These are phyloP conservation scores for Drosophila setosimentum DNA, from an alignment of 2,888 invertebrate genomes.

Conservation along the genomic window DNA sequence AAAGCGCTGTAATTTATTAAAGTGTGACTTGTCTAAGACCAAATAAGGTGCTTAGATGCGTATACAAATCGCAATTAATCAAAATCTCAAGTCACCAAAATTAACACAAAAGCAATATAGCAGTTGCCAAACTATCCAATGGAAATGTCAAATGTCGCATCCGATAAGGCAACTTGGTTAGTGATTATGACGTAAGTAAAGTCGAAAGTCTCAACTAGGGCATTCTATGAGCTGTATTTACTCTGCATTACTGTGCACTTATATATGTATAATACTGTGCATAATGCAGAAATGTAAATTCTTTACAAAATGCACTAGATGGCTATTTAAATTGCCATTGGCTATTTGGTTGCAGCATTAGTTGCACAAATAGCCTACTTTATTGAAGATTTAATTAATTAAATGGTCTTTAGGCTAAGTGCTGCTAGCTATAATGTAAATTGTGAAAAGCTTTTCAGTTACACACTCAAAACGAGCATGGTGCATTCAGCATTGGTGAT, in stretches of 20 bases:
- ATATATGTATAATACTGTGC: not conserved
- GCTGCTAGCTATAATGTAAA: not conserved
- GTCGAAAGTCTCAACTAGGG: not conserved
- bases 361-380: not conserved
- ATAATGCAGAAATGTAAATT: not conserved
- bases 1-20: not conserved
- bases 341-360: not conserved
- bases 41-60: not conserved
- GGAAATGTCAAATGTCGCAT: not conserved
- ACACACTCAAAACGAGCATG: not conserved
- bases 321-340: not conserved
- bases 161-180: not conserved
- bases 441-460: not conserved
- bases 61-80: not conserved
- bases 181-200: not conserved
- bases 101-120: not conserved
- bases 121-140: not conserved
- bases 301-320: not conserved
- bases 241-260: not conserved
- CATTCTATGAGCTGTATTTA: not conserved
- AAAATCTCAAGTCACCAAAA: not conserved
- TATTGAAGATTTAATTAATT: not conserved
- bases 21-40: not conserved
- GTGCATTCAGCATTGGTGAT: not conserved
- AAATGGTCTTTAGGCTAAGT: not conserved